A percentile compares a stretch with the other conserved stretches of the same genome.
Conservation (phyloP, 1,140 invertebrate genomes). For the Anadara kagoshimensis region DNA sequence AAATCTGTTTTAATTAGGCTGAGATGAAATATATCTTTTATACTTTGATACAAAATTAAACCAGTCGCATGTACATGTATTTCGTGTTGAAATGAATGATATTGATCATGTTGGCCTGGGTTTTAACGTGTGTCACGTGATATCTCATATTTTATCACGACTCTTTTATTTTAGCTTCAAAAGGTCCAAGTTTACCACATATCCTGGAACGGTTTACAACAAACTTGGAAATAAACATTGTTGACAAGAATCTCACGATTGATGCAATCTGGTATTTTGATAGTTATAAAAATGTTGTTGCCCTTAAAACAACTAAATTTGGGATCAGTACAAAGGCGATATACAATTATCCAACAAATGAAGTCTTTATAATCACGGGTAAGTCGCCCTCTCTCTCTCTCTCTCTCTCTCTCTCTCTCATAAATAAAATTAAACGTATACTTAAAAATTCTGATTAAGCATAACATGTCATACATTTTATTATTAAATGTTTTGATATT, state of each 20-base stretch:
- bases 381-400: conserved; percentile 1
- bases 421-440: no score
- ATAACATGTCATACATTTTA: no score
- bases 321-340: conserved; percentile 29
- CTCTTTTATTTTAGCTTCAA: background rate
- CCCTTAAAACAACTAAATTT: conserved; percentile 26
- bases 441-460: no score
- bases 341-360: conserved; percentile 38
- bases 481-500: no score
- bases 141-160: background rate
- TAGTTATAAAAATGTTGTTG: conserved; percentile 39
- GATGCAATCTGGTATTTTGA: conserved; percentile 41
- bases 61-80: no score
- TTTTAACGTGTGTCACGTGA: no score
- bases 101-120: no score
- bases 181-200: conserved; percentile 26
- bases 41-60: no score
- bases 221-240: conserved; percentile 43
- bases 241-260: conserved; percentile 36
- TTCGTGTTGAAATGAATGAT: no score
- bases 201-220: conserved; percentile 38
- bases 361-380: conserved; percentile 41
- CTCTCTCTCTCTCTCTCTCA: no score
- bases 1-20: no score
- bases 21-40: no score